phyloP scores from a whole-genome alignment of 2,797 vertebrate genomes.

The Sebastes vulpes region DNA sequence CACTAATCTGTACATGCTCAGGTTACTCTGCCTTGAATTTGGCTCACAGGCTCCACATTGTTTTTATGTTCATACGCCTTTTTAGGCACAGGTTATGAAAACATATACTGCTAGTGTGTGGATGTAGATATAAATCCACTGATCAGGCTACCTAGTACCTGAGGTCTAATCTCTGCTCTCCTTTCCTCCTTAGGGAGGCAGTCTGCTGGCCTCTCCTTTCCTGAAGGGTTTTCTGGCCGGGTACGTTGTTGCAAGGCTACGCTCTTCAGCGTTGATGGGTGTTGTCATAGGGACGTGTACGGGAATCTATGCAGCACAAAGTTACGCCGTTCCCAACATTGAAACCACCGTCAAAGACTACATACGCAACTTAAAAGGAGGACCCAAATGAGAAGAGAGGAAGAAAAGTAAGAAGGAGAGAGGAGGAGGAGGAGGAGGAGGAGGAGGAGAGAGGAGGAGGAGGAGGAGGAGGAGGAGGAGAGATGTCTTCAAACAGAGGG shows the following conservation, averaged over 20 bases:
- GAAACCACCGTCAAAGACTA: conserved; percentile 92
- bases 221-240: conserved; percentile 95
- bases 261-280: conserved; percentile 91
- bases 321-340: conserved; percentile 89
- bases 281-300: conserved; percentile 91
- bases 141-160: neutral
- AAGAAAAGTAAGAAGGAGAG: neutral
- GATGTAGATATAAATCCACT: neutral
- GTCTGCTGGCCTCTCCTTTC: conserved; percentile 92
- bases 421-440: neutral
- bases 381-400: conserved; percentile 45
- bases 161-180: neutral
- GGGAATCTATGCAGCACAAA: conserved; percentile 91
- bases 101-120: neutral
- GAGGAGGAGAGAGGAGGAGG: neutral
- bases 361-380: conserved; percentile 70
- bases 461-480: neutral
- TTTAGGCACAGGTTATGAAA: neutral
- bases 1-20: neutral
- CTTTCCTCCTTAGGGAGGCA: conserved; percentile 86
- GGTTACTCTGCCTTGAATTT: neutral
- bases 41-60: neutral
- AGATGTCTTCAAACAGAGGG: neutral
- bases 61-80: neutral
- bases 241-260: conserved; percentile 92